phyloP scores from a whole-genome alignment of 2,113 vertebrate species.

The Elephantulus edwardii region DNA sequence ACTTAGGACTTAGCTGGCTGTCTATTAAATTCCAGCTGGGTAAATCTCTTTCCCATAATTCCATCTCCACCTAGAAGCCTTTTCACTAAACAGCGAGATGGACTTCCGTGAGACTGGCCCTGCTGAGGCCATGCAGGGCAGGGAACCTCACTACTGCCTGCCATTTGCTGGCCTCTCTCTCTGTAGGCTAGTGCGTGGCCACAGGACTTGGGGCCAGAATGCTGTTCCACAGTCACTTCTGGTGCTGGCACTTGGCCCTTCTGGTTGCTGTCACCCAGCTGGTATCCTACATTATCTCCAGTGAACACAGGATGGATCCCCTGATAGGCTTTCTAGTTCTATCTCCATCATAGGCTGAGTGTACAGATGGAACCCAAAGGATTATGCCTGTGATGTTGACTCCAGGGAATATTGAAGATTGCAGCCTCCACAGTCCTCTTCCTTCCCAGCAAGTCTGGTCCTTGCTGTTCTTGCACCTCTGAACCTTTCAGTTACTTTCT shows the following conservation, averaged over 20 bases:
- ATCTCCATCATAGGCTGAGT: constrained; percentile 14
- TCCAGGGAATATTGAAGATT: not conserved
- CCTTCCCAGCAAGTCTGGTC: not conserved
- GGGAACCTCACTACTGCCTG: not conserved
- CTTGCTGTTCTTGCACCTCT: not conserved
- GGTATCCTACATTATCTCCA: not conserved
- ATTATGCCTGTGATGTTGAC: constrained; percentile 27
- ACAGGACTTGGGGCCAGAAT: not conserved
- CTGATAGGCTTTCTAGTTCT: constrained; percentile 11
- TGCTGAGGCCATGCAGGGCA: not conserved
- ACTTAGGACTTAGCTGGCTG: not conserved
- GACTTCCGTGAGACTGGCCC: not conserved
- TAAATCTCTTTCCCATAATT: constrained; percentile 3
- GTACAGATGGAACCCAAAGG: constrained; percentile 18
- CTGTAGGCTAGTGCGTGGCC: not conserved
- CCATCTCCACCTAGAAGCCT: not conserved
- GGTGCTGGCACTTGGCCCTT: not conserved
- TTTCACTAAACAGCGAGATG: not conserved
- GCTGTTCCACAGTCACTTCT: not conserved
- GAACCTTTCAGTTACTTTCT: not conserved
- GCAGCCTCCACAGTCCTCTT: no score
- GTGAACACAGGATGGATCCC: not conserved
- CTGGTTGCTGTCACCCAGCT: not conserved
- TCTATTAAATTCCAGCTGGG: not conserved
- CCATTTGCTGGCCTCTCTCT: not conserved